Evolutionary conservation across 2,113 vertebrate species (phyloP).

Genomic region (Anarhynchus alexandrinus): DNA sequence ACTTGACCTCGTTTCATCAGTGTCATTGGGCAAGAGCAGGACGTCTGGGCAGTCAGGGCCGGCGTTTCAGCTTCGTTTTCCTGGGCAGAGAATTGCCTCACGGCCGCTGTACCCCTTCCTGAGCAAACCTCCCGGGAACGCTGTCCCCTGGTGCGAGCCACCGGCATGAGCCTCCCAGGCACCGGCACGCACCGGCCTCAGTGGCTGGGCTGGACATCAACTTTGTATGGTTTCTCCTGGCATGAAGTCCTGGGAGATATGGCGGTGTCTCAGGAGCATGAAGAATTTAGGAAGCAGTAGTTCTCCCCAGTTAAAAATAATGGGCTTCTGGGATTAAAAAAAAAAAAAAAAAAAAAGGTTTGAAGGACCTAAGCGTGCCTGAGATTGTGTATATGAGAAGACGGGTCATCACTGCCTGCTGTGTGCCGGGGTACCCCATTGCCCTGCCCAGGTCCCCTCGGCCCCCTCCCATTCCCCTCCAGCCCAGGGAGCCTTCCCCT

Average conservation of each 20-base stretch:
- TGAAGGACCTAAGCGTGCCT: neutral
- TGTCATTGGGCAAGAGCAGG: neutral
- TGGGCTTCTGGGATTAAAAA: neutral
- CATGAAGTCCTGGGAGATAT: neutral
- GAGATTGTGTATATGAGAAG: neutral
- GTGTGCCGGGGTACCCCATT: neutral
- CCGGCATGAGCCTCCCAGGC: accelerated
- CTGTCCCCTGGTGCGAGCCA: neutral
- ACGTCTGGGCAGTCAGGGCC: neutral
- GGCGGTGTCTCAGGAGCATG: neutral
- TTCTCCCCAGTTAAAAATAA: neutral
- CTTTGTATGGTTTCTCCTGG: neutral
- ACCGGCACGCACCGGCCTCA: accelerated
- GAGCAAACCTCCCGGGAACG: neutral
- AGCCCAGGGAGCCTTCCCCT: neutral
- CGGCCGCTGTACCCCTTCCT: neutral
- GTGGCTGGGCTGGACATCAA: accelerated
- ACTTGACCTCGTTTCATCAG: neutral
- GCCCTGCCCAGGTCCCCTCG: neutral
- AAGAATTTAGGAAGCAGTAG: neutral
- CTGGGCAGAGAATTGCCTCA: neutral
- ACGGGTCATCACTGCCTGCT: neutral
- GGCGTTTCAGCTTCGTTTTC: accelerated
- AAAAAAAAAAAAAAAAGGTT: neutral
- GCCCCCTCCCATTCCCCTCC: too few relatives aligned